These are phyloP conservation scores for Aphidius colemani DNA, from an alignment of 2,888 invertebrate genomes.

Conservation along the genomic window DNA sequence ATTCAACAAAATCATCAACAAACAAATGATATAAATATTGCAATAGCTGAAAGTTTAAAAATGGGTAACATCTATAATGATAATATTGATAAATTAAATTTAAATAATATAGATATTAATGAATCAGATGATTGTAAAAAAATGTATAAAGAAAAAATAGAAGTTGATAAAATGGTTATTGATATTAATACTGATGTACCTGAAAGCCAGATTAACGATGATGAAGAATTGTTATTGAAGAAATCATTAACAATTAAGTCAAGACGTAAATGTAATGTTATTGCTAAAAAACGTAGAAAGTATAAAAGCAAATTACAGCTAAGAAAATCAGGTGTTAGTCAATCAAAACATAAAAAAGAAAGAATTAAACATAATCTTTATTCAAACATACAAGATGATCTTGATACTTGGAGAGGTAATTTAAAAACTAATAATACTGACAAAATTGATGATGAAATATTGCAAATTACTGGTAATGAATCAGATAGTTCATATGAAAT, in stretches of 20 bases:
- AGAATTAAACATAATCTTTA: slow-evolving; percentile 41
- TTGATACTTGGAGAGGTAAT: slow-evolving; percentile 28
- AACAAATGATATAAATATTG: slow-evolving; percentile 18
- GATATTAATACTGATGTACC: not conserved
- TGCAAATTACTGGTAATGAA: not conserved
- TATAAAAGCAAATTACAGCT: slow-evolving; percentile 47
- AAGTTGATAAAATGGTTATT: not conserved
- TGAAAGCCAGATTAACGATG: not conserved
- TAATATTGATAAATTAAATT: not conserved
- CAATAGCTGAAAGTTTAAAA: slow-evolving; percentile 7
- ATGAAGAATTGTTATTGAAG: slow-evolving; percentile 20
- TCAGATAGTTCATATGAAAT: not conserved
- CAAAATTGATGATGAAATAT: slow-evolving; percentile 1
- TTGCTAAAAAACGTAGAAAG: slow-evolving; percentile 42
- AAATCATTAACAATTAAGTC: slow-evolving; percentile 30
- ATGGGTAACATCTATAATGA: not conserved
- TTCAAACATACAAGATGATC: slow-evolving; percentile 40
- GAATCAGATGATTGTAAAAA: not conserved
- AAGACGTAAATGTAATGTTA: slow-evolving; percentile 34
- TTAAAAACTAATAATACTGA: slow-evolving; percentile 30
- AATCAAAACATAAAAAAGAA: slow-evolving; percentile 46
- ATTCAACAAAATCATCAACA: too few relatives aligned
- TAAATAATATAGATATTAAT: not conserved
- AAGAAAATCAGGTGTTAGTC: slow-evolving; percentile 49
- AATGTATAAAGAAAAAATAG: not conserved